Evolutionary conservation across 2,888 invertebrate species (phyloP).

Genomic region (Thymelicus acteon): DNA sequence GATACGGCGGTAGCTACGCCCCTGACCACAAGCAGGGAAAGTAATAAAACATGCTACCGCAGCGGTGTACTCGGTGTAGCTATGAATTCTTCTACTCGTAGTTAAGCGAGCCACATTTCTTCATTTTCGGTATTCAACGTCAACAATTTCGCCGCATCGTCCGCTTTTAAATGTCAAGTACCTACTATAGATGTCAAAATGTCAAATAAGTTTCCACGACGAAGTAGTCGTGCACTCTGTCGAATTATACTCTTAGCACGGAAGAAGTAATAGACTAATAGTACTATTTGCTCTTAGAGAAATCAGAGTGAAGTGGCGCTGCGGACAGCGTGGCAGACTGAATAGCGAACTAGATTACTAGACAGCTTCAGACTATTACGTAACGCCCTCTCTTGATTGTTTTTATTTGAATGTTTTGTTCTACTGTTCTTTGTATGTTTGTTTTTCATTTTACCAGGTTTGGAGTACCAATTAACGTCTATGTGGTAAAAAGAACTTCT

Average conservation of each 20-base stretch:
- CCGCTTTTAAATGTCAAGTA: background rate
- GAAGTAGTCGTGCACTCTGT: background rate
- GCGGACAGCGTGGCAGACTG: background rate
- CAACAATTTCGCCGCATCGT: background rate
- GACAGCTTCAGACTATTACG: background rate
- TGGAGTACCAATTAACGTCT: background rate
- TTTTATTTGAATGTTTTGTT: background rate
- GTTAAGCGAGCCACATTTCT: no score
- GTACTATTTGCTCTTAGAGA: no score
- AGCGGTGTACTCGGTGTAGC: no score
- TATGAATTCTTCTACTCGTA: no score
- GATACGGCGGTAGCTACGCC: no score
- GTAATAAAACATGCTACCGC: no score
- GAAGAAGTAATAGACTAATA: no score
- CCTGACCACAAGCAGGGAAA: no score
- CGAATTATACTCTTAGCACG: background rate
- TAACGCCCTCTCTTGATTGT: background rate
- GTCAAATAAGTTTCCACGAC: background rate
- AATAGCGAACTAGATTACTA: background rate
- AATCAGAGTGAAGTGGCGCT: background rate
- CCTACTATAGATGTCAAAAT: background rate
- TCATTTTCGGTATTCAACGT: no score
- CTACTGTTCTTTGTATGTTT: background rate
- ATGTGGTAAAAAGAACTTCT: background rate
- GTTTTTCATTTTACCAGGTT: background rate